phyloP scores from a whole-genome alignment of 2,797 vertebrate species.

The Tragopan temminckii region DNA sequence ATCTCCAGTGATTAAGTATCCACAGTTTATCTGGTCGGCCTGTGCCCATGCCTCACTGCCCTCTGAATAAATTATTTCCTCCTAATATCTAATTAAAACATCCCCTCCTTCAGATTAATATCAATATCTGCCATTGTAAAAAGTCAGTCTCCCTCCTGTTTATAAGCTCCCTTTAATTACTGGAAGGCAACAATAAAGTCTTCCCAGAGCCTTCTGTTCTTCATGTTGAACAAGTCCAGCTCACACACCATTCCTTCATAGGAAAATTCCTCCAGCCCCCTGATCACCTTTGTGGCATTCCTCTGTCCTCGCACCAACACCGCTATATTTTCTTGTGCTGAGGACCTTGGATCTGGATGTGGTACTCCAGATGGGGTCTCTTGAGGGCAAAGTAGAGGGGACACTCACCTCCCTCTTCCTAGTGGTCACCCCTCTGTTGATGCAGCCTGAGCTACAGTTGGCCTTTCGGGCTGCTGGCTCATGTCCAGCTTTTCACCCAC shows the following conservation, averaged over 20 bases:
- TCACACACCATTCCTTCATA: not conserved
- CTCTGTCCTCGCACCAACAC: not conserved
- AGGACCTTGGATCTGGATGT: not conserved
- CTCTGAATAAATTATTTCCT: not conserved
- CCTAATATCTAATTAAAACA: not conserved
- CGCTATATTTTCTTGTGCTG: not conserved
- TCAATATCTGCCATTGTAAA: not conserved
- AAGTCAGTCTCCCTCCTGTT: not conserved
- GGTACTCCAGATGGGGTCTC: not conserved
- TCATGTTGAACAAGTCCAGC: not conserved
- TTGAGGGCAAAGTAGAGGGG: not conserved
- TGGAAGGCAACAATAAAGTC: not conserved
- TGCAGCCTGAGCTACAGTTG: not conserved
- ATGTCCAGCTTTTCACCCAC: not conserved
- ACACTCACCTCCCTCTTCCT: not conserved
- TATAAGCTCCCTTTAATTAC: not conserved
- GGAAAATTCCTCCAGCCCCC: not conserved
- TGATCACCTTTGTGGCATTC: not conserved
- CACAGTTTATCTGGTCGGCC: not conserved
- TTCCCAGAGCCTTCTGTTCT: not conserved
- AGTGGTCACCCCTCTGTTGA: not conserved
- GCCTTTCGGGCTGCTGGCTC: not conserved
- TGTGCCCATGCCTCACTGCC: not conserved
- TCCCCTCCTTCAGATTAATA: not conserved
- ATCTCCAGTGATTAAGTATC: not conserved